Conservation (phyloP, 2,113 vertebrate species). For the Myotis yumanensis region DNA sequence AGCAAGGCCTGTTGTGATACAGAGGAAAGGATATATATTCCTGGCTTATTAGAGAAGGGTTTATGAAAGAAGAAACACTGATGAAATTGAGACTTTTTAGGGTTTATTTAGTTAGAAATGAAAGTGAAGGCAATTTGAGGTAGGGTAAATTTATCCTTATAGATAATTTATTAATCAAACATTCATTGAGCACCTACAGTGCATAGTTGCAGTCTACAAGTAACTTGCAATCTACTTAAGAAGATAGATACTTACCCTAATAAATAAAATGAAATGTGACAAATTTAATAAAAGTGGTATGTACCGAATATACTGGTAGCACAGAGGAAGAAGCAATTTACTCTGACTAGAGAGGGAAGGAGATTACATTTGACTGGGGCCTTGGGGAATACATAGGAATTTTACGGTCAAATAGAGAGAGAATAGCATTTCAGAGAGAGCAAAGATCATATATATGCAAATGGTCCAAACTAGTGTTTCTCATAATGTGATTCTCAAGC, state of each 20-base stretch:
- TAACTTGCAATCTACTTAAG: background rate
- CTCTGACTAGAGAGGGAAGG: background rate
- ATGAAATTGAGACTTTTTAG: background rate
- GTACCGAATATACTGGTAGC: background rate
- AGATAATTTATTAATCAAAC: constrained; percentile 12
- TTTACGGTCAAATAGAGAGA: background rate
- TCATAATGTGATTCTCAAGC: background rate
- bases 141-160: background rate
- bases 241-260: background rate
- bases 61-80: background rate
- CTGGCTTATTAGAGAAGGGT: background rate
- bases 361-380: background rate
- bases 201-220: background rate
- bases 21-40: background rate
- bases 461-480: background rate
- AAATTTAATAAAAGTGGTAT: background rate
- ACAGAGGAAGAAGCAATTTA: constrained; percentile 3
- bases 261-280: background rate
- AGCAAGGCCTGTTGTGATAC: background rate
- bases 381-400: constrained; percentile 16
- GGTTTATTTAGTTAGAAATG: constrained; percentile 25
- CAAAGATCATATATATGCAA: background rate
- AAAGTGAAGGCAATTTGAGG: background rate
- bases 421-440: constrained; percentile 25
- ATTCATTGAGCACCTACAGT: background rate